A percentile compares a stretch with the other conserved stretches of the same genome.
phyloP scores from a whole-genome alignment of 2,888 invertebrate genomes.

The Brachyptera risi region DNA sequence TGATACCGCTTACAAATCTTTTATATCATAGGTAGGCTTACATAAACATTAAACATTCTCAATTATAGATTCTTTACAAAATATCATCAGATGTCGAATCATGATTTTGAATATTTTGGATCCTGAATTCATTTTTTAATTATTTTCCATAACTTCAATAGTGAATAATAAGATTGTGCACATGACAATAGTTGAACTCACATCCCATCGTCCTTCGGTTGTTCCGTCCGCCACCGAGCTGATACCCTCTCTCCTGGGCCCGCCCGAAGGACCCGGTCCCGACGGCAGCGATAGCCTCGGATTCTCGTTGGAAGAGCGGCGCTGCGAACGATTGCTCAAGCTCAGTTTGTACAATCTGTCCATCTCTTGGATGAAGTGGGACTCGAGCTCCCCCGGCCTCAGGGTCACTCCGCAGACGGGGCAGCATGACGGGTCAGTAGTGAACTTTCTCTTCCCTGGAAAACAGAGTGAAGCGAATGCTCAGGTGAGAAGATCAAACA shows the following conservation, averaged over 20 bases:
- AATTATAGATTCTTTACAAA: no score
- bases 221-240: slow-evolving; percentile 46
- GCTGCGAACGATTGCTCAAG: slow-evolving; percentile 15
- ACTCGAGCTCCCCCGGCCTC: slow-evolving; percentile 74
- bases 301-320: slow-evolving; percentile 13
- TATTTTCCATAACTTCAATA: no score
- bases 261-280: slow-evolving; percentile 35
- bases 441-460: slow-evolving; percentile 54
- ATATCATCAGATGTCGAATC: no score
- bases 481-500: no score
- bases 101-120: no score
- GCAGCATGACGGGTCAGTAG: slow-evolving; percentile 69
- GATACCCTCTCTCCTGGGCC: slow-evolving; percentile 46
- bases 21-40: no score
- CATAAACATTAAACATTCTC: no score
- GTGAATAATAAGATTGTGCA: no score
- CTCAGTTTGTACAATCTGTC: slow-evolving; percentile 60
- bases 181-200: no score
- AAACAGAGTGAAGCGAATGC: no score
- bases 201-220: slow-evolving; percentile 64
- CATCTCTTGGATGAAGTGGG: slow-evolving; percentile 76
- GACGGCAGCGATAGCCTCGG: slow-evolving; percentile 5
- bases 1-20: no score
- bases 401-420: slow-evolving; percentile 87
- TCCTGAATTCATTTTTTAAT: no score